Evolutionary conservation across 1,140 invertebrate species (phyloP), one percentile per base, ranked within the genome.

Genomic region (Callitettix versicolor): DNA sequence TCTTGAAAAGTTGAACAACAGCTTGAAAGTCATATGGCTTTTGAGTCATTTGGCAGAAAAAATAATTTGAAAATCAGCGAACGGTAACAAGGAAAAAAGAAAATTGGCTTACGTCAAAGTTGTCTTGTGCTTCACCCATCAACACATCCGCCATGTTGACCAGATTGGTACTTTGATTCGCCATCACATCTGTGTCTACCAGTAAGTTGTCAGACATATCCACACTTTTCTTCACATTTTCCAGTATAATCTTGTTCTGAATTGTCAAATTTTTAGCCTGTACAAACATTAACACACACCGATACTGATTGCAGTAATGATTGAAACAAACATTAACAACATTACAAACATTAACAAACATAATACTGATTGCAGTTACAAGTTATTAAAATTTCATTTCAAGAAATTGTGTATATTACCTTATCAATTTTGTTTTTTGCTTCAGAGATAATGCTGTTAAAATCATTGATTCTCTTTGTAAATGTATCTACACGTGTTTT

Each of bases 81-180:
- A n/a, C n/a, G n/a, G n/a, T n/a, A n/a, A n/a, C n/a, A n/a, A n/a
- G n/a, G n/a, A n/a, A n/a, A n/a, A n/a, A n/a, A n/a, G n/a, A n/a
- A n/a, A n/a, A n/a, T n/a, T n/a, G n/a, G 21, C 53, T 58, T 62
- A 71, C 71, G 55, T 67, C 59, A 14, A 73, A 49, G 59, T 73
- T 69, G 33, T 67, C 70, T 57, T 67, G 53, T 5, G 65, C 63
- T 17, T 72, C 65, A 26, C 66, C 18, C 2, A 73, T 54, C 36
- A 68, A 67, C 0, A 60, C 61, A 24, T 46, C 56, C 1, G 67
- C 64, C 22, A 68, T 63, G 4, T 69, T 64, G 1, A 66, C 58
- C 22, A 72, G 51, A 41, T 65, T 61, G 3, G 63, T 53, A 17
- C 64, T 68, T 43, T 72, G 65, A 9, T 62, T 52, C 1, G 69